Evolutionary conservation across 2,797 vertebrate species (phyloP), one percentile per base, ranked within the genome.

Genomic region (Acomys russatus): DNA sequence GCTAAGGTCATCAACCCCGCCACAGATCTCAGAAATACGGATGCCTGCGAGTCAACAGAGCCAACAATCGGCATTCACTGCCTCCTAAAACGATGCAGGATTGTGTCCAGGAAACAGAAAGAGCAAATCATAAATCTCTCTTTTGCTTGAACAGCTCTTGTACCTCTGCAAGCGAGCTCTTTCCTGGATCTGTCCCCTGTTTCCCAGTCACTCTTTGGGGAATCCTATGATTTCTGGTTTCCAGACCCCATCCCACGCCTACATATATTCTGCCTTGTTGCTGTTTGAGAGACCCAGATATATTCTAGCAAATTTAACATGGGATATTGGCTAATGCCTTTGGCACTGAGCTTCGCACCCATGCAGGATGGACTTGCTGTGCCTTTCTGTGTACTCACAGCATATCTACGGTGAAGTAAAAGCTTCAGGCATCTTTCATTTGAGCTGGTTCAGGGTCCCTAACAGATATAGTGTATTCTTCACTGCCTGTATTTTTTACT

Each of bases 1-100:
- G 35, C 28, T 94, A 92, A 94, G 49, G 25, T 88, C 51, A 59
- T 82, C 56, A 76, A 44, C 35, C 76, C 15, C 74, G 84, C 87
- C 85, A 51, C 18, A 84, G 88, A 74, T 38, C 71, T 95, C 61
- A 96, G 88, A 88, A 95, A 91, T 49, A 68, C 7, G 78, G 51
- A 74, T 63, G 44, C 56, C 91, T 95, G 15, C 15, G 68, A 63
- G 35, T 84, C 44, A 92, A 91, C 8, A 88, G 63, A 97, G 77
- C 6, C 77, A 94, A 91, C 61, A 84, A 90, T 63, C 6, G 84
- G 49, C 7, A 89, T 92, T 92, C 71, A 8, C 49, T 86, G 76
- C 70, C 61, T 85, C 63, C 88, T 88, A 56, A 88, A 90, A 63
- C 38, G 28, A 64, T 83, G 17, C 18, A 56, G 4, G 54, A 11